Evolutionary conservation across 2,888 invertebrate species (phyloP).

Genomic region (Crematogaster levior): DNA sequence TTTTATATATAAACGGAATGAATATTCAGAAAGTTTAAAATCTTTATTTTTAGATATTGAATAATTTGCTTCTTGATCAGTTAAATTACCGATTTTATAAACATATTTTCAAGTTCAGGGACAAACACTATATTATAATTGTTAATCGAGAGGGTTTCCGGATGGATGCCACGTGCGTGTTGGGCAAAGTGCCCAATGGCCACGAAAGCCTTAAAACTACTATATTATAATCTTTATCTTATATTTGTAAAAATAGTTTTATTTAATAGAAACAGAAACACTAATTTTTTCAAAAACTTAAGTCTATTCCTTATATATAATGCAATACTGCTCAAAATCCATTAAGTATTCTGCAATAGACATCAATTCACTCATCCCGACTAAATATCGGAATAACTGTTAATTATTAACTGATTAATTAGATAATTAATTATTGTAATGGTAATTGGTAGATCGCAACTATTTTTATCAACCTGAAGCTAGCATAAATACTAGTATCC

Average conservation of each 20-base stretch:
- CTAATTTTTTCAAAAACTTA: neutral
- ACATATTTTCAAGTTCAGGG: neutral
- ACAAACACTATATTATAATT: too few relatives aligned
- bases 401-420: too few relatives aligned
- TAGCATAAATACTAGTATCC: constrained; percentile 15
- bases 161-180: too few relatives aligned
- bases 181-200: too few relatives aligned
- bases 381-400: neutral
- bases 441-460: neutral
- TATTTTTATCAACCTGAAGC: constrained; percentile 7
- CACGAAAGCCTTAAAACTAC: too few relatives aligned
- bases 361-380: neutral
- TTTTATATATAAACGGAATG: neutral
- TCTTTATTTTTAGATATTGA: neutral
- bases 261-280: neutral
- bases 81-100: neutral
- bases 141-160: too few relatives aligned
- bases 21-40: neutral
- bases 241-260: neutral
- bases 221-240: neutral
- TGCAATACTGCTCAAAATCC: neutral
- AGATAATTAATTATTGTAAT: constrained; percentile 37
- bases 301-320: neutral
- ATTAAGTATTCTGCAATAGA: neutral
- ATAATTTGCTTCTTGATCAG: neutral